phyloP scores from a whole-genome alignment of 2,113 vertebrate genomes.

The Amblyornis subalaris region DNA sequence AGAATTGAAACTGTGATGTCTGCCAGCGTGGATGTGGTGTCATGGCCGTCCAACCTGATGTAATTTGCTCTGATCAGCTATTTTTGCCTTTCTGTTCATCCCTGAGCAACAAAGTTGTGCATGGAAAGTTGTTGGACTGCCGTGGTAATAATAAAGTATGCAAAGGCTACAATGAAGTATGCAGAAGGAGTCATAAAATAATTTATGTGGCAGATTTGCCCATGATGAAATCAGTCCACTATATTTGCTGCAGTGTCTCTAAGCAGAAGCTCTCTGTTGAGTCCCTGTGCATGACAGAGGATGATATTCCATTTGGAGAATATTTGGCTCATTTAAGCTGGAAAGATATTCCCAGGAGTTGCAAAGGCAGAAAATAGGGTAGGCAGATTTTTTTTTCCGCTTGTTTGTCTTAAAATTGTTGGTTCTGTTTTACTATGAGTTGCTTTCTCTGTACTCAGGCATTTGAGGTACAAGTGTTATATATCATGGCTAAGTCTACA shows the following conservation, averaged over 20 bases:
- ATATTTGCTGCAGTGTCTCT: background rate
- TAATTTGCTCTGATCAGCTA: background rate
- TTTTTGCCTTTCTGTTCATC: background rate
- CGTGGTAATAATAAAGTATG: background rate
- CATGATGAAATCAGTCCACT: background rate
- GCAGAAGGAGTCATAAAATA: background rate
- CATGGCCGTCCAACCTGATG: background rate
- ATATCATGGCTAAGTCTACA: background rate
- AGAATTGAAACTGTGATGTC: background rate
- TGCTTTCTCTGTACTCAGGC: background rate
- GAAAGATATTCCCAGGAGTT: background rate
- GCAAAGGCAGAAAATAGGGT: background rate
- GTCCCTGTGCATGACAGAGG: background rate
- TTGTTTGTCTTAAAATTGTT: background rate
- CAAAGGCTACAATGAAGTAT: background rate
- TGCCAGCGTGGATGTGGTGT: background rate
- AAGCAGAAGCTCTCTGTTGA: background rate
- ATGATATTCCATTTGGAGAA: background rate
- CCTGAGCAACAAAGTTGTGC: background rate
- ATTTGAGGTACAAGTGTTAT: background rate
- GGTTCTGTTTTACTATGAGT: background rate
- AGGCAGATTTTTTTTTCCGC: background rate
- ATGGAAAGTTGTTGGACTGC: background rate
- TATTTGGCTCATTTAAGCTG: background rate
- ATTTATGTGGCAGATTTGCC: background rate